Base-by-base conservation (phyloP, 2,888 invertebrate species). In the Dorcus hopei region DNA sequence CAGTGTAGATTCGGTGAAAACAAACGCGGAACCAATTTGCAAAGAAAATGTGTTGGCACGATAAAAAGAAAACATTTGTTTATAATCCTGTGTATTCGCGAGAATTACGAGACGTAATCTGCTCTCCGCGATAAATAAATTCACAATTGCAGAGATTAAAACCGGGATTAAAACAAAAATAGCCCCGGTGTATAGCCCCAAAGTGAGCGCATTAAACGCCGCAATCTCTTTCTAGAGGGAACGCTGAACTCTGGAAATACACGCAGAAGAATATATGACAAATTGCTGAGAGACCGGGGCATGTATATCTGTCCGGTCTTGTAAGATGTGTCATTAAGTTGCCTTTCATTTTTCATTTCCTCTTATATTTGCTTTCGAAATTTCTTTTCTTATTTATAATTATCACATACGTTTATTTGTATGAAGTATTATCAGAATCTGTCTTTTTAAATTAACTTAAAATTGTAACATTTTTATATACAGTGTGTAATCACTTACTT, bases 101-200 rank as follows among this genome's bases (percentile, higher is more conserved):
- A 52, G 63, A 42, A 63, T 61, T 60, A 63, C 60, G 50, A 57
- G 61, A 57, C 59, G 61, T 64, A 66, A 64, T 66, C 64, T 63
- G 52, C 57, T 62, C 55, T 57, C 60, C 61, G 62, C 49, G 49
- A 57, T 57, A 61, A 61, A 64, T 66, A 66, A 64, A 64, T 64
- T 64, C 61, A 56, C 64, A 63, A 63, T 63, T 62, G 58, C 56
- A 61, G 59, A 66, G 64, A 66, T 66, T 65, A 66, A 66, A 66
- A 61, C 54, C 53, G 59, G 62, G 62, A 59, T 59, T 59, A 59
- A 51, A 50, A 38, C 47, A 42, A 52, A 52, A 49, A 53, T 53
- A 49, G 39, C 49, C 50, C 2, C 45, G 23, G 45, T 19, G 45
- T 45, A 19, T 45, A 45, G 45, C 19, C 45, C 45, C n/a, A 23